Conservation (phyloP, 1,140 invertebrate species). For the Drosophila pseudoobscura region DNA sequence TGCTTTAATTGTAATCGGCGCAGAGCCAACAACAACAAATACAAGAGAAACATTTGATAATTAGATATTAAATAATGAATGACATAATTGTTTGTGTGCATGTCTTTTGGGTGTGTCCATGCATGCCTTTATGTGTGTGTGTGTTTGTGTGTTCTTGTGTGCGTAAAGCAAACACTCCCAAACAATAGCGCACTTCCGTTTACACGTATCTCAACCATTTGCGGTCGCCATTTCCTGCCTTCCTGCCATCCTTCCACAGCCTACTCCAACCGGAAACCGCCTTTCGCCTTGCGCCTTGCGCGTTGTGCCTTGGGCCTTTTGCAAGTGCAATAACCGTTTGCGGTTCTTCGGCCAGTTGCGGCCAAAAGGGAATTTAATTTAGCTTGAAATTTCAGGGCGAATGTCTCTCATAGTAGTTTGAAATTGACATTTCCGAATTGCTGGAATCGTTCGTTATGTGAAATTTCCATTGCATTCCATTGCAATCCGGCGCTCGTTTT, state of each 20-base stretch:
- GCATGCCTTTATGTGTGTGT: not conserved
- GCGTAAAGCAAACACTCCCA: conserved; percentile 24
- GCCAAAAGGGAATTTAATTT: conserved; percentile 74
- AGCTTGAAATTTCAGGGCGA: conserved; percentile 44
- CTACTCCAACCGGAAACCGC: not conserved
- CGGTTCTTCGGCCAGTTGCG: conserved; percentile 42
- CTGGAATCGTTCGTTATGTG: not conserved
- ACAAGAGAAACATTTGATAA: conserved; percentile 53
- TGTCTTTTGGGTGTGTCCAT: not conserved
- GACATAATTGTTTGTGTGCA: conserved; percentile 51
- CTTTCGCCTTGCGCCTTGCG: not conserved
- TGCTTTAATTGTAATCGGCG: conserved; percentile 74
- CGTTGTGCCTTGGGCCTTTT: conserved; percentile 15
- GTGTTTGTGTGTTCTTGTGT: not conserved
- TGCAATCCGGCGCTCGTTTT: not conserved
- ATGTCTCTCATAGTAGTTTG: not conserved
- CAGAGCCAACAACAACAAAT: conserved; percentile 12
- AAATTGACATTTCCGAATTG: conserved; percentile 5
- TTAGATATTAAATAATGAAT: conserved; percentile 80
- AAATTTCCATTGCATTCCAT: conserved; percentile 21
- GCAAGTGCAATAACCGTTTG: conserved; percentile 75
- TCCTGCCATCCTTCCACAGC: conserved; percentile 35
- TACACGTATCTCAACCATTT: conserved; percentile 48
- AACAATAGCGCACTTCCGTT: conserved; percentile 35
- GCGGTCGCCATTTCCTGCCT: conserved; percentile 44